These are phyloP conservation scores for Saturnia pavonia DNA, from an alignment of 2,888 invertebrate species.

Conservation along the genomic window DNA sequence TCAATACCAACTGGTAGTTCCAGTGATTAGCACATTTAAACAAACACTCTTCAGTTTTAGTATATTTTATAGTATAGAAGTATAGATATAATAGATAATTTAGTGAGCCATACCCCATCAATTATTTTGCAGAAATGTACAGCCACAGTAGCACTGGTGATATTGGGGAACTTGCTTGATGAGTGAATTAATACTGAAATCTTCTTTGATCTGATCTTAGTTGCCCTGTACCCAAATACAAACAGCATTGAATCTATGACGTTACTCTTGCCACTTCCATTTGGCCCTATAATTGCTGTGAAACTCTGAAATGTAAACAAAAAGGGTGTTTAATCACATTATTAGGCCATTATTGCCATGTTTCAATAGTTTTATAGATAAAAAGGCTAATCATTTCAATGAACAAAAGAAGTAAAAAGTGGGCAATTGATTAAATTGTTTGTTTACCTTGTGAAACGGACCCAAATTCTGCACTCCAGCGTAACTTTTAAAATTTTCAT, in stretches of 20 bases:
- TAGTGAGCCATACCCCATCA: constrained; percentile 89
- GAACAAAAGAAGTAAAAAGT: not conserved
- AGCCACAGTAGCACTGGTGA: constrained; percentile 91
- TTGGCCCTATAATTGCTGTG: constrained; percentile 98
- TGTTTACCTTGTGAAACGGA: constrained; percentile 95
- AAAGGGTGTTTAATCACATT: not conserved
- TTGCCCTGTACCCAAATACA: constrained; percentile 98
- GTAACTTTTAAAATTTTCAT: constrained; percentile 98
- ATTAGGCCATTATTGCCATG: no score
- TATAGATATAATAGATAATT: no score
- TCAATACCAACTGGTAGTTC: no score
- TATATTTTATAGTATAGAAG: no score
- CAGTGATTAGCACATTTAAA: no score
- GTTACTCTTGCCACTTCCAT: constrained; percentile 99
- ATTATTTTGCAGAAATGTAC: constrained; percentile 93
- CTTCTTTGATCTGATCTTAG: constrained; percentile 97
- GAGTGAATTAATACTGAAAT: constrained; percentile 96
- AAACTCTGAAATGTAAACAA: constrained; percentile 87
- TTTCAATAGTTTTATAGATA: no score
- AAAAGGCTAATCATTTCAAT: no score
- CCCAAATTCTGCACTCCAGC: constrained; percentile 92
- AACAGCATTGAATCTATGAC: constrained; percentile 99
- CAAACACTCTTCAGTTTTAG: no score
- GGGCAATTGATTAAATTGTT: not conserved
- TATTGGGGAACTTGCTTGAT: constrained; percentile 88